These are phyloP conservation scores for Scolopax bukidnonensis DNA, from an alignment of 2,797 vertebrate genomes.

Conservation along the genomic window DNA sequence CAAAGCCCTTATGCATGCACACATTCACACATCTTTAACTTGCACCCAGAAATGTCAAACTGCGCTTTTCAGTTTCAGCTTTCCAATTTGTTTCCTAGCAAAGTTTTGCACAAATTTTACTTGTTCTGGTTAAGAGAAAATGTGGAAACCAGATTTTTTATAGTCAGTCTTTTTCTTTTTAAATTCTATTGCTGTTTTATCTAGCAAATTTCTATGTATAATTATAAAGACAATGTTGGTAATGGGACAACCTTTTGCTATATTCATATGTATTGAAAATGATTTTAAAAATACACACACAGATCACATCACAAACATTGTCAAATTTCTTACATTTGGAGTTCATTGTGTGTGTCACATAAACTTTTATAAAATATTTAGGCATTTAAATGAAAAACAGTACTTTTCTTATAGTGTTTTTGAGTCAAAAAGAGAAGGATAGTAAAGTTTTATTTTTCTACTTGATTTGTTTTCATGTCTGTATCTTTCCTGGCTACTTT, in stretches of 20 bases:
- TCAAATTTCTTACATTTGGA: not conserved
- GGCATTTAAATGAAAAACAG: not conserved
- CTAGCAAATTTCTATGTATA: not conserved
- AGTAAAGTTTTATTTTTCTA: not conserved
- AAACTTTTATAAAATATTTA: not conserved
- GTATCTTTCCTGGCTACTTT: not conserved
- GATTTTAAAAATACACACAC: rapidly evolving
- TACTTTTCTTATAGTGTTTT: not conserved
- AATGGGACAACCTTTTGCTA: not conserved
- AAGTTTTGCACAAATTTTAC: not conserved
- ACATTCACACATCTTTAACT: not conserved
- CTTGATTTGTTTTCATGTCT: not conserved
- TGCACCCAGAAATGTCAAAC: not conserved
- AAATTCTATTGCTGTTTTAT: not conserved
- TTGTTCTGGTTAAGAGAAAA: not conserved
- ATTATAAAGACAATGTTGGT: not conserved
- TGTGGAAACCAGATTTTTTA: not conserved
- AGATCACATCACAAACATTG: not conserved
- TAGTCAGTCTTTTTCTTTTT: rapidly evolving
- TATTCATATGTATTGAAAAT: not conserved
- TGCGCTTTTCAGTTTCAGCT: not conserved
- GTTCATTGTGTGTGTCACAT: not conserved
- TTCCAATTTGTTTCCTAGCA: not conserved
- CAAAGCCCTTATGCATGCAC: not conserved
- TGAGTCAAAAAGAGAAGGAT: not conserved